Percentiles rank a stretch among this genome's conserved stretches.
These are phyloP conservation scores for Caenorhabditis sp. DNA, from an alignment of 2,888 invertebrate species.

Conservation along the genomic window DNA sequence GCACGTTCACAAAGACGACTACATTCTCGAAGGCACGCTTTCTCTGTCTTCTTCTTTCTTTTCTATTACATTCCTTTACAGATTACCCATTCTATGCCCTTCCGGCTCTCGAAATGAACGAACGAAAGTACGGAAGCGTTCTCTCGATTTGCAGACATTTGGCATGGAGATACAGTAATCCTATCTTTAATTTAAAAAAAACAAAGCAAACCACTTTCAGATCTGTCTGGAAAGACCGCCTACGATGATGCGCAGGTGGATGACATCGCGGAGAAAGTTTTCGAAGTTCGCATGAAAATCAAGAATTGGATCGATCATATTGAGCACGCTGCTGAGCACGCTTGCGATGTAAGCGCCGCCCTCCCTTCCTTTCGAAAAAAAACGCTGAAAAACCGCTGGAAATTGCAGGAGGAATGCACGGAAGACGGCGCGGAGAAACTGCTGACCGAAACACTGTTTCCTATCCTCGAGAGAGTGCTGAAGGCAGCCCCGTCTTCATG, in stretches of 20 bases:
- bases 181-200: not conserved
- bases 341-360: constrained; percentile 57
- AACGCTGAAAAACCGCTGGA: not conserved
- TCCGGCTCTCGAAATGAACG: constrained; percentile 67
- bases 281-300: constrained; percentile 58
- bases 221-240: constrained; percentile 65
- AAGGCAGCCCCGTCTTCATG: constrained; percentile 49
- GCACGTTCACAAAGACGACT: constrained; percentile 58
- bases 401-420: constrained; percentile 58
- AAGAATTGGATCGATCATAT: constrained; percentile 68
- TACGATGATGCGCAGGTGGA: constrained; percentile 67
- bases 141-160: constrained; percentile 69
- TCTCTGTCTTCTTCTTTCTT: not conserved
- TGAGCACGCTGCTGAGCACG: constrained; percentile 61
- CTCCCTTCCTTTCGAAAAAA: not conserved
- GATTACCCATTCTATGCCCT: constrained; percentile 67
- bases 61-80: constrained; percentile 33
- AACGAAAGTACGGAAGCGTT: constrained; percentile 60
- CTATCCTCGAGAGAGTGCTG: constrained; percentile 44
- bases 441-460: constrained; percentile 45
- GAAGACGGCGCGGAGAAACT: constrained; percentile 13
- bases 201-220: constrained; percentile 20
- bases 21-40: constrained; percentile 60
- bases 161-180: constrained; percentile 70
- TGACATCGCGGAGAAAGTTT: constrained; percentile 65